Evolutionary conservation across 2,888 invertebrate species (phyloP).

Genomic region (Entomobrya proxima): DNA sequence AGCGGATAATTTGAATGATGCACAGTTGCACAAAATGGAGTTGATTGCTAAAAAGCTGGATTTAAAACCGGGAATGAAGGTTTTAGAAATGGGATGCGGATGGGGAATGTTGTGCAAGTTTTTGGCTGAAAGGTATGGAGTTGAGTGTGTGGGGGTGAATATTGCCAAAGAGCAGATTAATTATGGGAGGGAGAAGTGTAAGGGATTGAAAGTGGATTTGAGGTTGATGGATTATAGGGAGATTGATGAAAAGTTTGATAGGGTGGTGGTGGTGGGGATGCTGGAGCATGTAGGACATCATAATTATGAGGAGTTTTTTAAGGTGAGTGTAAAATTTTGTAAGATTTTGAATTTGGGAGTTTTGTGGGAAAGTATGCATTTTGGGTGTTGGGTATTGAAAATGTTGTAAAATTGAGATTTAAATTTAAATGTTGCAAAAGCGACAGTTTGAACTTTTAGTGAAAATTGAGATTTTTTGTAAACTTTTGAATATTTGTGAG

Average conservation of each 20-base stretch:
- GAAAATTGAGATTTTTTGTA: background rate
- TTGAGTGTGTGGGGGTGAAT: constrained; percentile 61
- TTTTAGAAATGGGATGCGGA: constrained; percentile 50
- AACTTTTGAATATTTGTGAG: no score
- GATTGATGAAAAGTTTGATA: constrained; percentile 66
- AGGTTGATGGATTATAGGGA: constrained; percentile 65
- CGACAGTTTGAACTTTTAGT: background rate
- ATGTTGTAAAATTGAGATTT: no score
- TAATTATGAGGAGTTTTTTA: constrained; percentile 48
- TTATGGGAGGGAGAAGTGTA: constrained; percentile 42
- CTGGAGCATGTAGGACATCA: constrained; percentile 65
- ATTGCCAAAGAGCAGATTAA: constrained; percentile 63
- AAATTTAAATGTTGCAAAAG: no score
- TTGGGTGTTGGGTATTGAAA: no score
- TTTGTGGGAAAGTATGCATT: no score
- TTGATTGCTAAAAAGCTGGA: constrained; percentile 57
- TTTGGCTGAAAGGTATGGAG: constrained; percentile 63
- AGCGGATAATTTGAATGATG: constrained; percentile 51
- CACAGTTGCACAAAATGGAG: constrained; percentile 58
- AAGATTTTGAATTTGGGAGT: no score
- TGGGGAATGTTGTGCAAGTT: constrained; percentile 68
- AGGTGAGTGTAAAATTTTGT: background rate
- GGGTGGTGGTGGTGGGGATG: constrained; percentile 56
- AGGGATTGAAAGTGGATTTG: constrained; percentile 60
- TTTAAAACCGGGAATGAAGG: constrained; percentile 61